Evolutionary conservation across 2,797 vertebrate species (phyloP).

Genomic region (Xenops minutus): DNA sequence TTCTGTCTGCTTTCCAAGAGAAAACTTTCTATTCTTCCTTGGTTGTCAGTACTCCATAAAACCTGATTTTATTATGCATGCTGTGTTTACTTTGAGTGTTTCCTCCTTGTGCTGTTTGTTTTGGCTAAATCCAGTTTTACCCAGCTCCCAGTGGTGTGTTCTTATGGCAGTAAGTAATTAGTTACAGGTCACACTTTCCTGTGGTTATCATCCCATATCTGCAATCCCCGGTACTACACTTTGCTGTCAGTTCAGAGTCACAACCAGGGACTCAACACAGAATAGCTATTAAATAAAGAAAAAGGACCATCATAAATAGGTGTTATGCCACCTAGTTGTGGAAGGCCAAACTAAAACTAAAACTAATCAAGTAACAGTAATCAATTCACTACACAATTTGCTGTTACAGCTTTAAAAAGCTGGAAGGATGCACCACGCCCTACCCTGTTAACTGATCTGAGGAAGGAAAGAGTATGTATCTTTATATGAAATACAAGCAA

Average conservation of each 20-base stretch:
- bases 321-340: not conserved
- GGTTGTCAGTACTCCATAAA: rapidly evolving
- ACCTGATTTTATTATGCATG: not conserved
- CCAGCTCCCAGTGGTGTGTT: not conserved
- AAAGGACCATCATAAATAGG: not conserved
- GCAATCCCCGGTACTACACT: no score
- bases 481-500: not conserved
- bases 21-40: not conserved
- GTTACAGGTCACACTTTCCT: not conserved
- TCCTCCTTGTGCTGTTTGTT: not conserved
- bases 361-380: not conserved
- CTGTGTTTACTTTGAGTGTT: not conserved
- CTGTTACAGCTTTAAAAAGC: not conserved
- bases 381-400: not conserved
- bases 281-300: not conserved
- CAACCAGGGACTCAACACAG: not conserved
- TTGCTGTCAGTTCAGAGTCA: not conserved
- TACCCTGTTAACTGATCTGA: not conserved
- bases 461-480: not conserved
- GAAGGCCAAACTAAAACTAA: not conserved
- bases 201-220: rapidly evolving
- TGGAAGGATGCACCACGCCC: not conserved
- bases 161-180: not conserved
- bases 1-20: not conserved
- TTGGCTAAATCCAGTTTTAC: not conserved